Conservation (phyloP, 1,140 invertebrate species). For the Drosophila ercepeae region DNA sequence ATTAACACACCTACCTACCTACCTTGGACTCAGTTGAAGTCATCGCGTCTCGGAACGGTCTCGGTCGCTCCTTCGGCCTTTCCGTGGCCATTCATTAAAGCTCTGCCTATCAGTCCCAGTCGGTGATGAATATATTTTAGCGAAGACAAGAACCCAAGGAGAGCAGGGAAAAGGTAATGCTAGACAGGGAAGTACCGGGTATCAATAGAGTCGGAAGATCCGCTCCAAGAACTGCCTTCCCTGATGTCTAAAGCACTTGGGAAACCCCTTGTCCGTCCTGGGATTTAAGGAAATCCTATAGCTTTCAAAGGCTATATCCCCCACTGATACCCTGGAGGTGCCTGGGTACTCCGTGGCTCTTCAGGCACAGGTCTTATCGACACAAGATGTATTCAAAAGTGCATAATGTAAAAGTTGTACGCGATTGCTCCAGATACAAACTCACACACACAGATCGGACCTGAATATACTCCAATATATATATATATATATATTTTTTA, state of each 20-base stretch:
- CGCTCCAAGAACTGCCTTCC: too few relatives aligned
- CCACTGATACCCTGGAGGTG: background rate
- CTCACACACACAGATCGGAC: background rate
- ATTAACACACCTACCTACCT: constrained; percentile 79
- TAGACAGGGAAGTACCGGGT: background rate
- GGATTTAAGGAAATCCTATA: too few relatives aligned
- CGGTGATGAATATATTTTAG: constrained; percentile 78
- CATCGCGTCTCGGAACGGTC: constrained; percentile 17
- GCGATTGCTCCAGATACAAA: constrained; percentile 73
- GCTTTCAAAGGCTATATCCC: too few relatives aligned
- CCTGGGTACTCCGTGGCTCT: background rate
- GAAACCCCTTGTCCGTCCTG: too few relatives aligned
- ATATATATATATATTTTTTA: constrained; percentile 2
- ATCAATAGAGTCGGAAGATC: too few relatives aligned
- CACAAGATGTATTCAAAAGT: constrained; percentile 78
- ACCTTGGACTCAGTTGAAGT: constrained; percentile 36
- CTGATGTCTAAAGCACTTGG: too few relatives aligned
- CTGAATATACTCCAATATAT: too few relatives aligned
- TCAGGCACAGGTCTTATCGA: constrained; percentile 46
- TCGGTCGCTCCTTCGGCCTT: constrained; percentile 8
- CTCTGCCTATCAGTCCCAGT: constrained; percentile 56
- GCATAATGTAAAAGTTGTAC: constrained; percentile 80
- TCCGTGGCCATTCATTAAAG: constrained; percentile 72
- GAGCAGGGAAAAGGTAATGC: background rate
- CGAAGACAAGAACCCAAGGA: constrained; percentile 59